These are phyloP conservation scores for Dicycla oo DNA, from an alignment of 2,888 invertebrate genomes.

Conservation along the genomic window DNA sequence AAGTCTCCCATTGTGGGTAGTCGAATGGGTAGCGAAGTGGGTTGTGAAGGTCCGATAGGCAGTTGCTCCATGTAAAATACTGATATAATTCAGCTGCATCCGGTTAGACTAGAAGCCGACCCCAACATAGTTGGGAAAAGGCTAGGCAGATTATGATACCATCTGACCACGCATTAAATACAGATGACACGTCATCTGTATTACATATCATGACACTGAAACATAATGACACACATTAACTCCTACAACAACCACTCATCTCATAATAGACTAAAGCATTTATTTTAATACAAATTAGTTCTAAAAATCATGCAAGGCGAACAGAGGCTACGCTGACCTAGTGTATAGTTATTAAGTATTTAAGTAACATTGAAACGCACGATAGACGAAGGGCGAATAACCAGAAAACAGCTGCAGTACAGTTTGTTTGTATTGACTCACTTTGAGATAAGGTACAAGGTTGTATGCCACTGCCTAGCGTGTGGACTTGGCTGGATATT, in stretches of 20 bases:
- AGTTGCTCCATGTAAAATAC: too few relatives aligned
- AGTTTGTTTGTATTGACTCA: constrained; percentile 75
- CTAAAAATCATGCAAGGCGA: constrained; percentile 60
- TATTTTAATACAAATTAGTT: constrained; percentile 49
- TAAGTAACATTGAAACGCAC: constrained; percentile 77
- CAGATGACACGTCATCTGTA: constrained; percentile 19
- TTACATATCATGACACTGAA: constrained; percentile 4
- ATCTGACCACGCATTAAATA: not conserved
- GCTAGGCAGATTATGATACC: too few relatives aligned
- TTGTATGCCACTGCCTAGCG: constrained; percentile 52
- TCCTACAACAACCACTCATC: constrained; percentile 19
- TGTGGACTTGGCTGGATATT: constrained; percentile 58
- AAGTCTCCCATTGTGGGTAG: too few relatives aligned
- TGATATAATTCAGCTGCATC: too few relatives aligned
- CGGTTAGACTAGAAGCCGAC: too few relatives aligned
- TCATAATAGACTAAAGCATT: constrained; percentile 45
- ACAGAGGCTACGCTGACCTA: constrained; percentile 67
- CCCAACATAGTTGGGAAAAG: too few relatives aligned
- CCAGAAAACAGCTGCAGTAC: constrained; percentile 72
- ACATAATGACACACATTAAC: constrained; percentile 37
- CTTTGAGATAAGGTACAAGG: constrained; percentile 85
- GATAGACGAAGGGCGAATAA: constrained; percentile 80
- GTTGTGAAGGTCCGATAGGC: too few relatives aligned
- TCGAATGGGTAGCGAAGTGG: too few relatives aligned
- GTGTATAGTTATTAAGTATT: constrained; percentile 71